Evolutionary conservation across 2,113 vertebrate species (phyloP), one percentile per base, ranked within the genome.

Genomic region (Excalfactoria chinensis): DNA sequence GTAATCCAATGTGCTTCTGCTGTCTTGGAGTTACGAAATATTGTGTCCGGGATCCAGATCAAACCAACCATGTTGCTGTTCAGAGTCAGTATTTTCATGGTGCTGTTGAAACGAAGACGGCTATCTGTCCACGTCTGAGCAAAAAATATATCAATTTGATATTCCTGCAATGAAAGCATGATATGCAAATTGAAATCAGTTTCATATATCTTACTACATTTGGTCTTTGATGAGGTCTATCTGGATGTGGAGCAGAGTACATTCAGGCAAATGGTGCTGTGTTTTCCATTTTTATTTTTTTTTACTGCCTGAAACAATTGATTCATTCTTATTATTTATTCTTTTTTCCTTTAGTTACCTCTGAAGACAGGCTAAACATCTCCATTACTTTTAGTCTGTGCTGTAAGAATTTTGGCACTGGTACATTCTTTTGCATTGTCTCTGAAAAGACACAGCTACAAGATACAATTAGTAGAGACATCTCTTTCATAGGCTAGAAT

Each of bases 11-110:
- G 99, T 34, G 99, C 98, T 67, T 99, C 99, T 0, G 99, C 99
- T 0, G 97, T 99, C 93, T 99, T 99, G 1, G 99, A 99, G 89
- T 99, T 99, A 67, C 99, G 98, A 96, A 99, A 99, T 97, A 99
- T 99, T 0, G 99, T 99, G 73, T 99, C 99, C 1, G 99, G 99
- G 21, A 99, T 98, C 99, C 99, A 99, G 83, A 99, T 99, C 55
- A 99, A 97, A 48, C 99, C 99, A 51, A 99, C 99, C 99, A 99
- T 99, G 88, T 99, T 99, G 97, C 99, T 99, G 97, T 99, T 99
- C 43, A 99, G 95, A 43, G 99, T 99, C 68, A 99, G 79, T 81
- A 99, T 98, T 95, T 99, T 99, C 98, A 99, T 98, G 13, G 98
- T 99, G 97, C 99, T 99, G 94, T 99, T 99, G 97, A 99, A 99